phyloP scores from a whole-genome alignment of 1,140 invertebrate species.

The Homalodisca vitripennis region DNA sequence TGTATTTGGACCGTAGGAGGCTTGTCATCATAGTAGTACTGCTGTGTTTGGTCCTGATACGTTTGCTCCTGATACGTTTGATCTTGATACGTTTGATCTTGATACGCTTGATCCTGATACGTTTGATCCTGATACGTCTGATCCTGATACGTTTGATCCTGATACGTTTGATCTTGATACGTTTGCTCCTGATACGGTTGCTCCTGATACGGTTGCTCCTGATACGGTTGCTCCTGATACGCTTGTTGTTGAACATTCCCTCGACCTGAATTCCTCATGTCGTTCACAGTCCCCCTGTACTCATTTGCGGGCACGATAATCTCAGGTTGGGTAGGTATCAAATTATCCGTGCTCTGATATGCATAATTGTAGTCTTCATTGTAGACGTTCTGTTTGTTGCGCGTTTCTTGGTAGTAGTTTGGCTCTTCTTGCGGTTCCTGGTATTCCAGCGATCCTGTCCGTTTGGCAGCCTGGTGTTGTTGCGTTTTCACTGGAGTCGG shows the following conservation, averaged over 20 bases:
- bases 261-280: not conserved
- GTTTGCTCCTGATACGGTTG: conserved; percentile 40
- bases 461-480: conserved; percentile 42
- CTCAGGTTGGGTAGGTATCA: conserved; percentile 45
- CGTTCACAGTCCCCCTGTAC: conserved; percentile 5
- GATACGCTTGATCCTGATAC: conserved; percentile 50
- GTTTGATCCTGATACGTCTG: conserved; percentile 50
- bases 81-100: conserved; percentile 55
- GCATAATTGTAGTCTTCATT: conserved; percentile 71
- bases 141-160: conserved; percentile 48
- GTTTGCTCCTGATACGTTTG: conserved; percentile 46
- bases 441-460: conserved; percentile 39
- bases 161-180: conserved; percentile 38
- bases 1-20: conserved; percentile 35
- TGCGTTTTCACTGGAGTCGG: conserved; percentile 36
- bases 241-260: not conserved
- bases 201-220: not conserved
- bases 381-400: conserved; percentile 47
- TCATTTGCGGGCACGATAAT: not conserved
- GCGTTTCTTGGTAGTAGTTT: conserved; percentile 33
- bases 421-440: conserved; percentile 34
- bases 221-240: conserved; percentile 1
- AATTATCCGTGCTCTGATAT: conserved; percentile 63
- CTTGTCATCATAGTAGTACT: conserved; percentile 41
- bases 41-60: conserved; percentile 43